phyloP scores from a whole-genome alignment of 2,888 invertebrate species.

The Carcina quercana region DNA sequence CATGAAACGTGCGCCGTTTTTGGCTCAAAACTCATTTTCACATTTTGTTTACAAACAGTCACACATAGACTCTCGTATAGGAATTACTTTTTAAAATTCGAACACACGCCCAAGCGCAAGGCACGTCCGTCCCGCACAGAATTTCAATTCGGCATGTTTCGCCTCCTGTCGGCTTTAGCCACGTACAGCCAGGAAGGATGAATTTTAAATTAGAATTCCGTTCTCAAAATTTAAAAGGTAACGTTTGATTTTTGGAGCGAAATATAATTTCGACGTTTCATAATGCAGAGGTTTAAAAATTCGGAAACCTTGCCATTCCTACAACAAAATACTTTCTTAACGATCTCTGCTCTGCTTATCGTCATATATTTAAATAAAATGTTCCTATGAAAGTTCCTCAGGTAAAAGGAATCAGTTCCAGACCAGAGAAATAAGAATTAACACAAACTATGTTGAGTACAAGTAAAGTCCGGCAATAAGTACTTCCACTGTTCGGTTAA shows the following conservation, averaged over 20 bases:
- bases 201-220: constrained; percentile 57
- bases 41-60: constrained; percentile 52
- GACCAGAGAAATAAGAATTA: too few species aligned
- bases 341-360: too few species aligned
- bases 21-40: constrained; percentile 34
- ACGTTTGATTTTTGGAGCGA: constrained; percentile 7
- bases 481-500: too few species aligned
- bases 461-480: too few species aligned
- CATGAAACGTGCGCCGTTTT: constrained; percentile 10
- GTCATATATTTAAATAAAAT: too few species aligned
- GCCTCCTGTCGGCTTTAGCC: constrained; percentile 43
- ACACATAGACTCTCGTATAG: constrained; percentile 28
- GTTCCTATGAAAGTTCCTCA: too few species aligned
- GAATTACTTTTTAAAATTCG: constrained; percentile 48
- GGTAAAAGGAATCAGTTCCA: too few species aligned
- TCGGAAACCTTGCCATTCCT: too few species aligned
- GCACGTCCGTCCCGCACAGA: constrained; percentile 40
- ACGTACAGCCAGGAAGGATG: constrained; percentile 46
- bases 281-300: too few species aligned
- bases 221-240: constrained; percentile 21
- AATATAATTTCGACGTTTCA: too few species aligned
- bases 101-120: constrained; percentile 32
- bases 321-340: too few species aligned
- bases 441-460: too few species aligned
- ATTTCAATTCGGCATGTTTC: constrained; percentile 63